Evolutionary conservation across 2,797 vertebrate genomes (phyloP).

Genomic region (Amblyraja radiata): DNA sequence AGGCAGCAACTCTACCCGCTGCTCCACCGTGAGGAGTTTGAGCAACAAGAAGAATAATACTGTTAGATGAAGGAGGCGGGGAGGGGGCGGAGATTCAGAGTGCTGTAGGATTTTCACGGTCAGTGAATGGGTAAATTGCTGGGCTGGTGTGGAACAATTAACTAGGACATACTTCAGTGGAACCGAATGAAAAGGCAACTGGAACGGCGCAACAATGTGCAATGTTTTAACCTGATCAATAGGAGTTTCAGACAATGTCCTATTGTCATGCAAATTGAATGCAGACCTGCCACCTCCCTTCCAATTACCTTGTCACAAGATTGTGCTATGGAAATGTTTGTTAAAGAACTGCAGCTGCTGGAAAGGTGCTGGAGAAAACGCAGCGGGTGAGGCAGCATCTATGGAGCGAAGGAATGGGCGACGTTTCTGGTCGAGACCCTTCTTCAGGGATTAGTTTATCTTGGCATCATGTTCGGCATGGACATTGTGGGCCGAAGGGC

Average conservation of each 20-base stretch:
- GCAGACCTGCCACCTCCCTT: not conserved
- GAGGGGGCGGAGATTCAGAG: not conserved
- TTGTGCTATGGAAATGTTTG: not conserved
- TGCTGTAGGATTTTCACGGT: not conserved
- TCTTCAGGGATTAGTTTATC: too few species aligned
- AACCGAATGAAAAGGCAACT: not conserved
- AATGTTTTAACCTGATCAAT: constrained; percentile 9
- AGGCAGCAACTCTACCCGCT: too few species aligned
- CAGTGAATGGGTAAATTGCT: not conserved
- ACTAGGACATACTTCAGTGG: not conserved
- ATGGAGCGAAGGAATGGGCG: too few species aligned
- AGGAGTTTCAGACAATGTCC: constrained; percentile 11
- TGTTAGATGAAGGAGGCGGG: not conserved
- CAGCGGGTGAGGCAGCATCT: too few species aligned
- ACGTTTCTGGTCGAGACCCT: too few species aligned
- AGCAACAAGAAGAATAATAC: not conserved
- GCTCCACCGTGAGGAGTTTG: too few species aligned
- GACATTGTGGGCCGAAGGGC: too few species aligned
- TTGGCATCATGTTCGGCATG: too few species aligned
- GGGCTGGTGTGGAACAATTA: not conserved
- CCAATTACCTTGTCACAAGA: constrained; percentile 2
- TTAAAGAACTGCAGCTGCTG: too few species aligned
- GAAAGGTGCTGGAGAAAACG: too few species aligned
- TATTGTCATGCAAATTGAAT: constrained; percentile 29
- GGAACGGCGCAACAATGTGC: too few species aligned